phyloP scores from a whole-genome alignment of 1,140 invertebrate genomes.

The Hormaphis cornu region DNA sequence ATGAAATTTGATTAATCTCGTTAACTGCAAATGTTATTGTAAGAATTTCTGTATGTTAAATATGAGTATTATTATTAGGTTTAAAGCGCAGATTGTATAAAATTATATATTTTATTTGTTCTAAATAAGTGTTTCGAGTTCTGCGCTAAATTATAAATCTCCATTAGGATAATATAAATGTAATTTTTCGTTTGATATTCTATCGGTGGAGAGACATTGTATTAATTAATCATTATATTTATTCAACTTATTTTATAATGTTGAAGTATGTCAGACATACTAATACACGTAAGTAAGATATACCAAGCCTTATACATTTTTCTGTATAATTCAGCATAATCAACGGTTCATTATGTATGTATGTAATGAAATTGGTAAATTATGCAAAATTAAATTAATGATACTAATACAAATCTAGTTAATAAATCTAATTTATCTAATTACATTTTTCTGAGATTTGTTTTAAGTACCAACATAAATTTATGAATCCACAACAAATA shows the following conservation, averaged over 20 bases:
- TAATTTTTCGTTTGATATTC: slow-evolving; percentile 14
- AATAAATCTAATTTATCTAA: not conserved
- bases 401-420: slow-evolving; percentile 7
- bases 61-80: not conserved
- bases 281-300: too few species aligned
- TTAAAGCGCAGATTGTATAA: not conserved
- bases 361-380: slow-evolving; percentile 30
- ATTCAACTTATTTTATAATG: too few species aligned
- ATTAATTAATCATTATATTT: not conserved
- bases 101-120: not conserved
- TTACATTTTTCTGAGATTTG: not conserved
- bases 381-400: slow-evolving; percentile 22
- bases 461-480: not conserved
- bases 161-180: slow-evolving; percentile 28
- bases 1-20: too few species aligned
- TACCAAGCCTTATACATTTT: too few species aligned
- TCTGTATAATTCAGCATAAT: slow-evolving; percentile 14
- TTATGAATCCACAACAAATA: too few species aligned
- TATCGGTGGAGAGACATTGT: slow-evolving; percentile 10
- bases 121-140: not conserved
- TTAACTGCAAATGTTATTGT: too few species aligned
- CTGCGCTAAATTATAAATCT: not conserved
- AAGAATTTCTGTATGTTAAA: too few species aligned
- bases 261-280: too few species aligned
- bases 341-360: slow-evolving; percentile 21